Evolutionary conservation across 2,888 invertebrate species (phyloP).

Genomic region (Hecatera dysodea): DNA sequence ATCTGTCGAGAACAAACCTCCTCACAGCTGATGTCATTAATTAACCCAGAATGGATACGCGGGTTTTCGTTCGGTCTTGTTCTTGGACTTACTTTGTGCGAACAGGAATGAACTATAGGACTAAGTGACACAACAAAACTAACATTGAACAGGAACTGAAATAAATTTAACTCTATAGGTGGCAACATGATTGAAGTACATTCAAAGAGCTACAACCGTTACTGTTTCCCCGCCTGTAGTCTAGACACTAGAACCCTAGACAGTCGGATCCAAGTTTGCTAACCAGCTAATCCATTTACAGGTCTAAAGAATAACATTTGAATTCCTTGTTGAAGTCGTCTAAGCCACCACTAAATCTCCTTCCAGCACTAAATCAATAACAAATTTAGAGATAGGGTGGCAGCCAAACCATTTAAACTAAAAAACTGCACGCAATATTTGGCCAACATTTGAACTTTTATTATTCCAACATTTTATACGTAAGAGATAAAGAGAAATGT

Average conservation of each 20-base stretch:
- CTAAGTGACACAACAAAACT: not conserved
- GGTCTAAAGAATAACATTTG: not conserved
- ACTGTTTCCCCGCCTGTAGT: not conserved
- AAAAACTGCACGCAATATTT: conserved; percentile 22
- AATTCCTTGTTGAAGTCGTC: not conserved
- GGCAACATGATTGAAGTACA: not conserved
- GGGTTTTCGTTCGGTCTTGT: conserved; percentile 10
- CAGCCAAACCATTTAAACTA: not conserved
- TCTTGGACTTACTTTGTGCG: conserved; percentile 1
- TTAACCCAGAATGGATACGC: conserved; percentile 26
- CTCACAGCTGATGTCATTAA: conserved; percentile 37
- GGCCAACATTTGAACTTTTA: conserved; percentile 11
- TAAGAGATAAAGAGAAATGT: conserved; percentile 28
- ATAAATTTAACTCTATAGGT: not conserved
- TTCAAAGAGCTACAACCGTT: not conserved
- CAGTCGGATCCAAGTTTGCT: not conserved
- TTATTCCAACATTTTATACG: conserved; percentile 14
- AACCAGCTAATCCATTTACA: not conserved
- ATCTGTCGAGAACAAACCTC: conserved; percentile 44
- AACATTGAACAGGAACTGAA: not conserved
- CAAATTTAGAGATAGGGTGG: not conserved
- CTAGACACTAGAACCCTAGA: not conserved
- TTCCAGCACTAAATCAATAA: not conserved
- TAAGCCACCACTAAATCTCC: too few relatives aligned
- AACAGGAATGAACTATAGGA: not conserved